Evolutionary conservation across 2,888 invertebrate species (phyloP), one percentile per base, ranked within the genome.

Genomic region (Tenthredo distinguenda): DNA sequence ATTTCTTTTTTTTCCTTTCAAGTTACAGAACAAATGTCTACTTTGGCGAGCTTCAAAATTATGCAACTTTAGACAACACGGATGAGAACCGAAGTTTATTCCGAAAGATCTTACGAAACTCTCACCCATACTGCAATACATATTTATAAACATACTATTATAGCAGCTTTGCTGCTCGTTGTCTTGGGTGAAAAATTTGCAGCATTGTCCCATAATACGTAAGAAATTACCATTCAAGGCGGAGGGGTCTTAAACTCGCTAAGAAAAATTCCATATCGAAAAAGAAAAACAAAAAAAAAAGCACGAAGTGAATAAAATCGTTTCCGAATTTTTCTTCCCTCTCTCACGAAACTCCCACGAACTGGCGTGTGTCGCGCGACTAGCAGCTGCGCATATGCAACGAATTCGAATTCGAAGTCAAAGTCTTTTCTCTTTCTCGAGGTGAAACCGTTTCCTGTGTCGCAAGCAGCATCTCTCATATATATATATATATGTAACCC

Each of bases 391-490:
- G 68, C 34, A 34, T 18, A 68, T 26, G 47, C 55, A 47, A 50
- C 43, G 76, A 55, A 55, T 55, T 55, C n/a, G 55, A 55, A 55
- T 55, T 55, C 55, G 55, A 40, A 74, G 21, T 40, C 40, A 77
- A 77, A 47, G 7, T 77, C 31, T 77, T 62, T 62, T 65, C 68
- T 50, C 40, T 82, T 84, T 81, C 86, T 86, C 86, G 86, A 91
- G 91, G 91, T 91, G 91, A 91, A 92, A 91, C 90, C 87, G 91
- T 92, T 91, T 92, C 90, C 92, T 91, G 90, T 91, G 91, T 92
- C 91, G 91, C 91, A 92, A 92, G 91, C 88, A 88, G 87, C 90
- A 90, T 90, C 90, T 92, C 87, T 89, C 88, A 86, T 89, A 68
- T 31, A 68, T 68, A 5, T 43, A 6, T 77, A 50, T 58, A 88